These are phyloP conservation scores for Eustalomyia histrio DNA, from an alignment of 2,888 invertebrate species.

Conservation along the genomic window DNA sequence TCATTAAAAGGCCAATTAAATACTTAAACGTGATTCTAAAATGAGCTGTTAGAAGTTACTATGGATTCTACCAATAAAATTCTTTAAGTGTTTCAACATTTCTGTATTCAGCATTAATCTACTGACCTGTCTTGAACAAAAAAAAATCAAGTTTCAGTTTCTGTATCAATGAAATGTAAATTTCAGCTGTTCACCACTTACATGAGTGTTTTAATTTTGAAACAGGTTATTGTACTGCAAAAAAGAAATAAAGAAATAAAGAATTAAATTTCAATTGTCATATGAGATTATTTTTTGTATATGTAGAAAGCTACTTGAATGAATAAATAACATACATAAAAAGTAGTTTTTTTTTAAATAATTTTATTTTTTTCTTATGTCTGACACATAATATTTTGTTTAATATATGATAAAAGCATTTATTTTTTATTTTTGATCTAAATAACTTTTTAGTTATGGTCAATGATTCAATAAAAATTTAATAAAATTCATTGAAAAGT, in stretches of 20 bases:
- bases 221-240: slow-evolving; percentile 1
- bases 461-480: not conserved
- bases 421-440: not conserved
- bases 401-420: slow-evolving; percentile 18
- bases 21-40: too few relatives aligned
- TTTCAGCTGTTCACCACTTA: slow-evolving; percentile 9
- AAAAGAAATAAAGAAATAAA: slow-evolving; percentile 1
- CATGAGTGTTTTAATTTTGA: not conserved
- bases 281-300: not conserved
- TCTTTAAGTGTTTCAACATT: too few relatives aligned
- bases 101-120: too few relatives aligned
- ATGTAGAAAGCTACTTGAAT: slow-evolving; percentile 13
- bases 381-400: not conserved
- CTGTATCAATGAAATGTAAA: slow-evolving; percentile 1
- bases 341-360: slow-evolving; percentile 3
- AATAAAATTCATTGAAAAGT: not conserved
- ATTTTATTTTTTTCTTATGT: slow-evolving; percentile 4
- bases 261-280: not conserved
- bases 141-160: not conserved
- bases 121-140: too few relatives aligned
- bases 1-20: too few relatives aligned
- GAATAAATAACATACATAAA: slow-evolving; percentile 17
- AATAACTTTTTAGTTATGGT: not conserved
- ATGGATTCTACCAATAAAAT: too few relatives aligned
- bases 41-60: too few relatives aligned